Evolutionary conservation across 2,113 vertebrate genomes (phyloP), one percentile per base, ranked within the genome.

Genomic region (Tragelaphus imberbis): DNA sequence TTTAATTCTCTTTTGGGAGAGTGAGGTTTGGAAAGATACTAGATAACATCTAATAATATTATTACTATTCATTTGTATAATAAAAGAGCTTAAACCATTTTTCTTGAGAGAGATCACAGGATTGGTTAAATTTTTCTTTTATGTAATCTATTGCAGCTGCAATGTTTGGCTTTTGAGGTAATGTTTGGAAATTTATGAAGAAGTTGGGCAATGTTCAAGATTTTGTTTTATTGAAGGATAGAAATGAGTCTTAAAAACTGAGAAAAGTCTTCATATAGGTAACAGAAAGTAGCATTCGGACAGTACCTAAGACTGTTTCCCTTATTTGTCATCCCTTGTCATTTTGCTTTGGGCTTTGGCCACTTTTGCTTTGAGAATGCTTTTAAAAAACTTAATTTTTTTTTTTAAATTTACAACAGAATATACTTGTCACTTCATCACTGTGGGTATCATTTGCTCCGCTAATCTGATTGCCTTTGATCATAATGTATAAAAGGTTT

Each of bases 161-260:
- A 88, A 13, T 80, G 40, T 82, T 95, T 96, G 94, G 33, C 84
- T 96, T 88, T 79, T 98, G 92, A 95, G 58, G 30, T 94, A 94
- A 84, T 63, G 21, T 90, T 95, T 96, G 63, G 92, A 97, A 97
- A 96, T 63, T 97, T 87, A 75, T 33, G 51, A 87, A 89, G 13
- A 94, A 91, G 82, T 40, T 71, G 56, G 59, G 28, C 12, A 92
- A 25, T 97, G 98, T 95, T 92, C 55, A 87, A 59, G 47, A 61
- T 65, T 90, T 82, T 61, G 28, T 56, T 97, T 90, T 93, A 55
- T 19, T 56, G 27, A 77, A 94, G 49, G 58, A 51, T 71, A 97
- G 68, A 97, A 96, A 94, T 95, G 23, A 89, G 63, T 97, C 51
- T 71, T 59, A 93, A 84, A 95, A 95, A 79, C 30, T 51, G 33